A percentile compares a stretch with the other conserved stretches of the same genome.
These are phyloP conservation scores for Drosophila dives DNA, from an alignment of 2,888 invertebrate species.

Conservation along the genomic window DNA sequence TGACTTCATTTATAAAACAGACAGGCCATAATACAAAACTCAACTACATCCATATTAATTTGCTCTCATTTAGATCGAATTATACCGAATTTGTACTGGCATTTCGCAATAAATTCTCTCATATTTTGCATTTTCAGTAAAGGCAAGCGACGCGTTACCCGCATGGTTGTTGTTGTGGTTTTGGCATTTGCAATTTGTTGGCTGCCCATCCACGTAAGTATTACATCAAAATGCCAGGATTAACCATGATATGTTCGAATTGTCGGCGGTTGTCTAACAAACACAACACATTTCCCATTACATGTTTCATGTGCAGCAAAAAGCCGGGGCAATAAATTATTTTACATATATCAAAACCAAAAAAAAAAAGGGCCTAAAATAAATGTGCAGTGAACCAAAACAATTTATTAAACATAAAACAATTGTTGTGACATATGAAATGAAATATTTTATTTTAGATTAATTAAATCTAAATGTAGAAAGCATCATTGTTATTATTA, in stretches of 20 bases:
- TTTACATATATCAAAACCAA: background rate
- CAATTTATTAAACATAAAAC: too few relatives aligned
- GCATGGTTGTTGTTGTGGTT: conserved; percentile 96
- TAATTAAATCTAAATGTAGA: background rate
- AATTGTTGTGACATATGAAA: too few relatives aligned
- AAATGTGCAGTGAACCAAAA: background rate
- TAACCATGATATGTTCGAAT: background rate
- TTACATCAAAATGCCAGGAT: background rate
- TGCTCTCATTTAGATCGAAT: conserved; percentile 7
- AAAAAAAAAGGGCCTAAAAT: background rate
- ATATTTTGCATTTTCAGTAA: conserved; percentile 85
- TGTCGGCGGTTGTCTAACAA: background rate
- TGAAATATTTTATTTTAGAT: too few relatives aligned
- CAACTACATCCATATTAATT: conserved; percentile 28
- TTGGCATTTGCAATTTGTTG: conserved; percentile 97
- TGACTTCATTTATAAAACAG: conserved; percentile 42
- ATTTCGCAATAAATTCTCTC: conserved; percentile 12
- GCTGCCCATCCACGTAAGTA: conserved; percentile 95
- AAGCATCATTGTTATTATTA: background rate
- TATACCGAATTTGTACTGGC: background rate
- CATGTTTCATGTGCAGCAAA: background rate
- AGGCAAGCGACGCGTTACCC: conserved; percentile 94
- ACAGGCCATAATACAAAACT: conserved; percentile 8
- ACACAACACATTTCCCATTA: background rate
- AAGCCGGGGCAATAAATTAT: background rate